Evolutionary conservation across 2,888 invertebrate species (phyloP), one percentile per base, ranked within the genome.

Genomic region (Nemotelus nigrinus): DNA sequence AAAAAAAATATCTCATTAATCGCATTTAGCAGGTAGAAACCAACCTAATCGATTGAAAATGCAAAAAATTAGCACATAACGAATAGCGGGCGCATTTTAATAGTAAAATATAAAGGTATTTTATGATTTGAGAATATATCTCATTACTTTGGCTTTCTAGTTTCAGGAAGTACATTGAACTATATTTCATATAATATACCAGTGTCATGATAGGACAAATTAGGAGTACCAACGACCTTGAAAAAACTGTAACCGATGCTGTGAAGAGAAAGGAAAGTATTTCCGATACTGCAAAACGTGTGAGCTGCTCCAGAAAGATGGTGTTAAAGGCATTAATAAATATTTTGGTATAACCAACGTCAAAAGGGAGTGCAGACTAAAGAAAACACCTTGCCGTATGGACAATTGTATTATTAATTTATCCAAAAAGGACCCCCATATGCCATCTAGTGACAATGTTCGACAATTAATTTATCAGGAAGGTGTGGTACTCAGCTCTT

Each of bases 401-500:
- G 1, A 6, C 10, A 10, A 10, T 1, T 53, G 53, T 53, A 53
- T 53, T 53, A 53, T 53, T 53, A 10, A 53, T 53, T 53, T 53
- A 63, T 63, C 44, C 6, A 64, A 64, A 39, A 43, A 64, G 3
- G 4, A 60, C 2, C 64, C 64, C 41, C 64, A 43, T 64, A 64
- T 64, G 64, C 43, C 64, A 64, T 64, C 64, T 6, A 64, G 0
- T 64, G 47, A 43, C 10, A 64, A 3, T 2, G 44, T 64, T 64
- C 64, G 64, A 41, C 3, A 64, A 41, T 64, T 43, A 64, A 6
- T 41, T 3, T 2, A 41, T 64, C 64, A 39, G 43, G 64, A 64
- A 64, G 64, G 4, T 2, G 43, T 64, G 64, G 43, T 41, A 64
- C 64, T 64, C 64, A 25, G 47, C 44, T 64, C 64, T 64, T 43